These are phyloP conservation scores for Caenorhabditis brenneri DNA, from an alignment of 1,140 invertebrate genomes.

Conservation along the genomic window DNA sequence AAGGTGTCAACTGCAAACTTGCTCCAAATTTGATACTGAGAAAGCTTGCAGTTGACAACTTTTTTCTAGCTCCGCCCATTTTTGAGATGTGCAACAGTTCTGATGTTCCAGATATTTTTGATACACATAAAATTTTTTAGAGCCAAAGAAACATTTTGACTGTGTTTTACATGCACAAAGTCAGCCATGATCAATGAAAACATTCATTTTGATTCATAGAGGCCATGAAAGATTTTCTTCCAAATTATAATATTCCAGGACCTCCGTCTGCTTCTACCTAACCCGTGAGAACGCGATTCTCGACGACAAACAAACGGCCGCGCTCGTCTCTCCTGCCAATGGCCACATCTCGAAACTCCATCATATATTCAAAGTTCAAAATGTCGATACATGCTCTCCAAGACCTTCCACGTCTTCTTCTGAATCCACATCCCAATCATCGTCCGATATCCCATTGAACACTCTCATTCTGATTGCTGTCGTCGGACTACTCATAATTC, in stretches of 20 bases:
- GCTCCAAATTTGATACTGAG: too few relatives aligned
- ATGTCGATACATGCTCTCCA: background rate
- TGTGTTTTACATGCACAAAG: too few relatives aligned
- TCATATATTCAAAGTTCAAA: constrained; percentile 20
- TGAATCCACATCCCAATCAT: background rate
- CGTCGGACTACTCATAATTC: background rate
- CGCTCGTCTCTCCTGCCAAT: background rate
- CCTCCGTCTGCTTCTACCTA: constrained; percentile 18
- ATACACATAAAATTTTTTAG: too few relatives aligned
- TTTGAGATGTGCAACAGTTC: too few relatives aligned
- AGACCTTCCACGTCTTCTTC: background rate
- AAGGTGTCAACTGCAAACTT: too few relatives aligned
- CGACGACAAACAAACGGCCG: background rate
- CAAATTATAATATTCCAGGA: background rate
- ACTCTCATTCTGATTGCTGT: background rate
- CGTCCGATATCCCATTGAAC: background rate
- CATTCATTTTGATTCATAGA: too few relatives aligned
- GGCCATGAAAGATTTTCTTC: too few relatives aligned
- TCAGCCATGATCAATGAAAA: too few relatives aligned
- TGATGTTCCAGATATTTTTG: too few relatives aligned
- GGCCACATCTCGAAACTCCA: constrained; percentile 22
- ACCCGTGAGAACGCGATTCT: constrained; percentile 15
- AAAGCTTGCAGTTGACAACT: too few relatives aligned
- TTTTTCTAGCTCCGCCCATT: too few relatives aligned
- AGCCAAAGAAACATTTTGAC: too few relatives aligned